phyloP scores from a whole-genome alignment of 1,140 invertebrate genomes.

The Andricus grossulariae region DNA sequence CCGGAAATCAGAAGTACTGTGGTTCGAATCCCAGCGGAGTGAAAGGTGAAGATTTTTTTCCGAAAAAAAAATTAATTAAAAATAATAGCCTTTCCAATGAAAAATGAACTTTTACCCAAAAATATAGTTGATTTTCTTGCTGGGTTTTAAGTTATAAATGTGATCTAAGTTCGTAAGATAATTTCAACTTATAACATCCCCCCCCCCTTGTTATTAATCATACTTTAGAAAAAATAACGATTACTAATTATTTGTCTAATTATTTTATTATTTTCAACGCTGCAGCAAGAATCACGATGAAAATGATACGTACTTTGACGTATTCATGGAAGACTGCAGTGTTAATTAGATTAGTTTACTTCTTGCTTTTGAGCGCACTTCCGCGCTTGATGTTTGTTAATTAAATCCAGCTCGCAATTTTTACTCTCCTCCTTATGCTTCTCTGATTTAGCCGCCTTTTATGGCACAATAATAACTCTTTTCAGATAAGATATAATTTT shows the following conservation, averaged over 20 bases:
- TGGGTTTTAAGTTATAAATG: too few species aligned
- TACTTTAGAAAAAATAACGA: background rate
- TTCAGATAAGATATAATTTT: conserved; percentile 31
- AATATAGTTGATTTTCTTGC: too few species aligned
- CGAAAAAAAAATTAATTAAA: too few species aligned
- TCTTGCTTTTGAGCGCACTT: conserved; percentile 52
- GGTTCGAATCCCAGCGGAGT: too few species aligned
- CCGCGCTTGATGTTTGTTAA: conserved; percentile 54
- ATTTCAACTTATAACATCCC: too few species aligned
- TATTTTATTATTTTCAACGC: conserved; percentile 27
- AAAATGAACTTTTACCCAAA: too few species aligned
- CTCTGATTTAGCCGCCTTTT: conserved; percentile 13
- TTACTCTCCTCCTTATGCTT: conserved; percentile 34
- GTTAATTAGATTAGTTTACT: conserved; percentile 48
- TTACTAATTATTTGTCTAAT: background rate
- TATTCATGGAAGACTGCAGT: conserved; percentile 43
- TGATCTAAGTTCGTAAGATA: too few species aligned
- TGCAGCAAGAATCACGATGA: background rate
- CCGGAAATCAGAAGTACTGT: too few species aligned
- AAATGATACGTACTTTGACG: conserved; percentile 39
- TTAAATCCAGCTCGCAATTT: conserved; percentile 49
- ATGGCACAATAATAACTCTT: conserved; percentile 4
- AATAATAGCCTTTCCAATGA: too few species aligned
- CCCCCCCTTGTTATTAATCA: background rate
- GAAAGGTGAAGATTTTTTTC: too few species aligned